Base-by-base conservation (phyloP, 2,888 invertebrate genomes). In the Stenoptilia bipunctidactyla region DNA sequence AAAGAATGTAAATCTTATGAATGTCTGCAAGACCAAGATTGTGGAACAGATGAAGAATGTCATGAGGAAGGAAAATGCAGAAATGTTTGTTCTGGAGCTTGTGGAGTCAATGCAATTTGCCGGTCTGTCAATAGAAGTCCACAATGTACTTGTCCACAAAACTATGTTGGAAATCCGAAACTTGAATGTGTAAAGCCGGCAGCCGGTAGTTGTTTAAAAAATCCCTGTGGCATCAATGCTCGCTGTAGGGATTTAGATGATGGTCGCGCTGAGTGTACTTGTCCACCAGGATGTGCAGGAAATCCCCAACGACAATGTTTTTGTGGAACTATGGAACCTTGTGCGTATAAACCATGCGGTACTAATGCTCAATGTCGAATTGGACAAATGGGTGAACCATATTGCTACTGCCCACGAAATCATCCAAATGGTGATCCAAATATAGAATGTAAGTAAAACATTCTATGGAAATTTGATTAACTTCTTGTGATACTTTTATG, bases 21-120 rank as follows among this genome's bases (percentile, higher is more conserved):
- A 73, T 96, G 96, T 54, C 84, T 87, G 40, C 80, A 83, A 37
- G 90, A 93, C 60, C 85, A 87, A 6, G 94, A 95, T 55, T 96
- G 96, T 58, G 91, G 91, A 39, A 57, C 86, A 1, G 92, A 89
- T 53, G 93, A 94, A 67, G 86, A 87, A 48, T 96, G 96, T 58
- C 87, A 89, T 50, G 63, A 86, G 38, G 89, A 90, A 15, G 77
- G 79, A 40, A 83, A 73, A 58, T 96, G 96, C 59, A 90, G 89
- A 52, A 95, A 95, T 70, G 93, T 95, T 1, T 96, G 96, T 59
- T 79, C 86, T 27, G 90, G 89, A 6, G 89, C 91, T 20, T 96
- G 96, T 56, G 96, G 95, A 10, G 72, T 88, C 20, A 94, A 94
- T 66, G 93, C 94, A 0, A 92, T 94, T 53, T 95, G 96, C 58